Conservation (phyloP, 2,888 invertebrate species). For the Cosmopolites sordidus region DNA sequence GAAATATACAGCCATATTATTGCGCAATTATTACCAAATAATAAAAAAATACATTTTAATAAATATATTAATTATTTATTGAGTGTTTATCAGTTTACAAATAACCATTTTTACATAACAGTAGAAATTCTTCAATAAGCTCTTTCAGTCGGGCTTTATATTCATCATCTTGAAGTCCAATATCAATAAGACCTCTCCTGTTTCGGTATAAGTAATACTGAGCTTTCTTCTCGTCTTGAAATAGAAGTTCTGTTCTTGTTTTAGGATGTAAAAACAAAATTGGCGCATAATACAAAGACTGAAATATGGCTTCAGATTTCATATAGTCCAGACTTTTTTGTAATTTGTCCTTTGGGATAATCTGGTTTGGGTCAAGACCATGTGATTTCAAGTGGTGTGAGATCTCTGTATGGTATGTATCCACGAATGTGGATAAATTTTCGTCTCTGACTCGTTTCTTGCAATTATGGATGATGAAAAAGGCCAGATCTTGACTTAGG, state of each 20-base stretch:
- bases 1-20: too few species aligned
- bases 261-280: conserved; percentile 23
- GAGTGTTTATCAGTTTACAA: not conserved
- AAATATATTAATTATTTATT: too few species aligned
- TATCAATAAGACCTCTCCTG: conserved; percentile 3
- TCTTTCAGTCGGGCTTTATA: conserved; percentile 9
- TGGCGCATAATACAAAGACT: conserved; percentile 22
- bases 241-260: conserved; percentile 23
- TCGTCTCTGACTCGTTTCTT: conserved; percentile 25
- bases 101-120: conserved; percentile 1
- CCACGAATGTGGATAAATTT: conserved; percentile 25
- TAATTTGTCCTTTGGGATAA: conserved; percentile 31
- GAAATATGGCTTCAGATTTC: conserved; percentile 25
- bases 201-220: conserved; percentile 4
- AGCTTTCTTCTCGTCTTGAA: conserved; percentile 25
- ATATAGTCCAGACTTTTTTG: conserved; percentile 28
- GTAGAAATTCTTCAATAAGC: conserved; percentile 10
- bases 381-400: conserved; percentile 25
- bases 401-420: conserved; percentile 31
- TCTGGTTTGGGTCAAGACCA: conserved; percentile 24
- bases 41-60: too few species aligned
- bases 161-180: conserved; percentile 8
- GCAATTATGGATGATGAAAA: conserved; percentile 31
- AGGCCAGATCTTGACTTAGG: conserved; percentile 58
- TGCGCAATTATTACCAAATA: too few species aligned